Evolutionary conservation across 2,113 vertebrate species (phyloP).

Genomic region (Microtus pennsylvanicus): DNA sequence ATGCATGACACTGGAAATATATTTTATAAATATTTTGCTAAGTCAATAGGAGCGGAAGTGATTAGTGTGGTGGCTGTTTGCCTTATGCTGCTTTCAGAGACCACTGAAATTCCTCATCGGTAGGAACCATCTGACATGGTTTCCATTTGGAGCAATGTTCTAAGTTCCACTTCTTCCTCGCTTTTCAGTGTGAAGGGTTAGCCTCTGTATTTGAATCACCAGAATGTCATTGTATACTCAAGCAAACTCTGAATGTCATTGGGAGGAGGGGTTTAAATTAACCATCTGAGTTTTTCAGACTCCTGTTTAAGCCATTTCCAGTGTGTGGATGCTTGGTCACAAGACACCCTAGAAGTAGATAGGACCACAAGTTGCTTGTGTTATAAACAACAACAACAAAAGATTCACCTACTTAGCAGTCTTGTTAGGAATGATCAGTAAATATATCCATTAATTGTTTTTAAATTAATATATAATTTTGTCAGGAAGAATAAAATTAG

Average conservation of each 20-base stretch:
- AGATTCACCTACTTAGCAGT: neutral
- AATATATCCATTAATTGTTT: neutral
- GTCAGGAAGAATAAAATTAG: neutral
- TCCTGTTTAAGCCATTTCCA: neutral
- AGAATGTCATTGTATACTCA: neutral
- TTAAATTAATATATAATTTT: neutral
- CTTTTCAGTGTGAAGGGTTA: neutral
- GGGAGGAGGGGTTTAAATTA: constrained; percentile 18
- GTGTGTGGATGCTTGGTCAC: neutral
- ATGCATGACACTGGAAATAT: constrained; percentile 29
- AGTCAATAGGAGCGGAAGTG: constrained; percentile 13
- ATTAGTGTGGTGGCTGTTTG: constrained; percentile 35
- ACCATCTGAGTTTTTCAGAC: neutral
- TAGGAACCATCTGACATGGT: constrained; percentile 35
- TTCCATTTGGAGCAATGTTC: constrained; percentile 30
- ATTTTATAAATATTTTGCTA: constrained; percentile 65
- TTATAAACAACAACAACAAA: neutral
- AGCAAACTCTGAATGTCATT: neutral
- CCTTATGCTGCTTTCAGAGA: neutral
- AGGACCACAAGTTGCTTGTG: neutral
- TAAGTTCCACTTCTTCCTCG: neutral
- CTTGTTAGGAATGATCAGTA: neutral
- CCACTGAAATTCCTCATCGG: constrained; percentile 33
- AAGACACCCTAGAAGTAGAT: constrained; percentile 25
- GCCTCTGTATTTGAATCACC: neutral